Evolutionary conservation across 1,140 invertebrate species (phyloP).

Genomic region (Solenopsis invicta): DNA sequence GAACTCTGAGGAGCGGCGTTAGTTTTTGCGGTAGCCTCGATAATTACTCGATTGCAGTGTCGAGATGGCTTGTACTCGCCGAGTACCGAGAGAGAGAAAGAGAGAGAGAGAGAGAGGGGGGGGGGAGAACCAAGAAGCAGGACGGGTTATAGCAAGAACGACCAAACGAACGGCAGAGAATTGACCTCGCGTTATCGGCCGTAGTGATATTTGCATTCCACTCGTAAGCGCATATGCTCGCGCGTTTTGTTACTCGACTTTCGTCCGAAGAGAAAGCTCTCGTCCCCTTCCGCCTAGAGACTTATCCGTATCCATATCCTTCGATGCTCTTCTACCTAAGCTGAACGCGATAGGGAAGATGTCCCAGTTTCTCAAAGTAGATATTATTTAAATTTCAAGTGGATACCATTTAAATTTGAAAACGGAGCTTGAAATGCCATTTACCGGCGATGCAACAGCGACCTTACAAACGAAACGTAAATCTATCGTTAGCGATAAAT

Average conservation of each 20-base stretch:
- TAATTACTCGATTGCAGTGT: slow-evolving; percentile 74
- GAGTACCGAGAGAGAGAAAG: background rate
- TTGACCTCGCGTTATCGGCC: slow-evolving; percentile 85
- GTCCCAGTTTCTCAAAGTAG: slow-evolving; percentile 43
- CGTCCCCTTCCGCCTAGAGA: background rate
- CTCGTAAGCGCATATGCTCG: slow-evolving; percentile 77
- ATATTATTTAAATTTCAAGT: slow-evolving; percentile 56
- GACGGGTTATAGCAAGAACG: slow-evolving; percentile 67
- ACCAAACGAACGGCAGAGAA: slow-evolving; percentile 63
- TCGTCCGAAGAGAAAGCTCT: slow-evolving; percentile 24
- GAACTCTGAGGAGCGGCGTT: slow-evolving; percentile 26
- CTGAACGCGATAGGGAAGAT: slow-evolving; percentile 17
- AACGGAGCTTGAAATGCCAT: slow-evolving; percentile 29
- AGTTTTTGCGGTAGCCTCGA: slow-evolving; percentile 70
- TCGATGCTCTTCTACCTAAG: slow-evolving; percentile 21
- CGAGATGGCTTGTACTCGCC: no score
- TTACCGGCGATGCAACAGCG: slow-evolving; percentile 6
- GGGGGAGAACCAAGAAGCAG: slow-evolving; percentile 42
- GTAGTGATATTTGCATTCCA: slow-evolving; percentile 85
- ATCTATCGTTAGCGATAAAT: slow-evolving; percentile 6
- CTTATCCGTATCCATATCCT: slow-evolving; percentile 12
- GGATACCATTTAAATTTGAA: slow-evolving; percentile 42
- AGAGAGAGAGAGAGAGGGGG: background rate
- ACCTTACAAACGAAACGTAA: background rate
- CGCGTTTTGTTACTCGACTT: slow-evolving; percentile 59